Percentiles rank a stretch among this genome's conserved stretches.
These are phyloP conservation scores for Ormyrus thymus DNA, from an alignment of 2,888 invertebrate species.

Conservation along the genomic window DNA sequence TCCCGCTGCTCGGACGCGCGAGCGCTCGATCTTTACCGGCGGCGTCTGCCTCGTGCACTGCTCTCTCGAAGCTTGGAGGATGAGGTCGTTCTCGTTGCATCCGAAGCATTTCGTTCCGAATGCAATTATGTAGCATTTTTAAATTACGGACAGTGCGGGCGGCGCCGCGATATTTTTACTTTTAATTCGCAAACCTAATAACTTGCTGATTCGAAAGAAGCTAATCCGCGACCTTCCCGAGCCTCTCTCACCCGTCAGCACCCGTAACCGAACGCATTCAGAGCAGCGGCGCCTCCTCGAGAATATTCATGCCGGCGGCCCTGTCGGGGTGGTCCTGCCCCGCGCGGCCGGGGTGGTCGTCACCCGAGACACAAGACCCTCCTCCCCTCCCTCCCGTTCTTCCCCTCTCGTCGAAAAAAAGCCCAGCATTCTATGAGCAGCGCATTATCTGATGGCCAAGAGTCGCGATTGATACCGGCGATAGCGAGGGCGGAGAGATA, in stretches of 20 bases:
- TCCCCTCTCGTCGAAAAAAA: neutral
- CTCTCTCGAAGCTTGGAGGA: neutral
- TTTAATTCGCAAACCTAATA: too few species aligned
- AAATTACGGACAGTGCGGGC: too few species aligned
- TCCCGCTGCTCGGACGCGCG: too few species aligned
- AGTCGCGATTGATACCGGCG: conserved; percentile 70
- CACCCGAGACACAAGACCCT: neutral
- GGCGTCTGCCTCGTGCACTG: neutral
- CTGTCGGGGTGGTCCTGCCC: neutral
- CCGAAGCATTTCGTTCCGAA: neutral
- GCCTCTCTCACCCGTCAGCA: too few species aligned
- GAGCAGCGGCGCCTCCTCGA: neutral
- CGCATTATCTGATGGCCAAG: conserved; percentile 71
- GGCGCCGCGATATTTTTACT: too few species aligned
- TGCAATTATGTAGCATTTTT: too few species aligned
- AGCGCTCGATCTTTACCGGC: conserved; percentile 5
- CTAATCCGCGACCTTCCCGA: too few species aligned
- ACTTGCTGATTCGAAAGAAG: too few species aligned
- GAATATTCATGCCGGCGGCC: neutral
- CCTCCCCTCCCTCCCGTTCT: too few species aligned
- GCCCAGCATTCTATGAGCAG: conserved; percentile 60
- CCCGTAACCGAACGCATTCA: too few species aligned
- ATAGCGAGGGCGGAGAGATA: conserved; percentile 56
- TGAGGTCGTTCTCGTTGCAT: neutral
- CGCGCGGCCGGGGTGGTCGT: neutral